Evolutionary conservation across 2,113 vertebrate species (phyloP), one percentile per base, ranked within the genome.

Genomic region (Tragelaphus strepsiceros): DNA sequence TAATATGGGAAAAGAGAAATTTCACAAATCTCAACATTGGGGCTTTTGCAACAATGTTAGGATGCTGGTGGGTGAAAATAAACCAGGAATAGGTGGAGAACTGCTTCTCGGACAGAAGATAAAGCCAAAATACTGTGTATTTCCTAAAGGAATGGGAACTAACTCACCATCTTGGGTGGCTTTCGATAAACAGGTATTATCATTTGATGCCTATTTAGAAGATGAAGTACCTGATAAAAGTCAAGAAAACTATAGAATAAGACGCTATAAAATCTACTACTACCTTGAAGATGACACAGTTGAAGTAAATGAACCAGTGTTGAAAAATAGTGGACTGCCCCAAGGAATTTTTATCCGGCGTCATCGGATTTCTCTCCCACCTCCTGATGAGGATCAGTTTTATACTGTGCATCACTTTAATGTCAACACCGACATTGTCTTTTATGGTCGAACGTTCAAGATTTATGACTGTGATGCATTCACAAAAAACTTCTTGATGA

Each of bases 101-200:
- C 97, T 77, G 0, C 95, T 99, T 43, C 35, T 21, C 1, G 99
- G 99, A 24, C 99, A 99, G 97, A 99, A 98, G 77, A n/a, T 92
- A 6, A 98, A 98, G 96, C 74, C 98, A 21, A 99, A 98, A 51
- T 98, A 97, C 88, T 99, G 98, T 3, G 91, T 97, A 10, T 99
- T 98, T 97, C 99, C 99, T 56, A 98, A 74, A 97, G 99, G 83
- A 93, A 61, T 97, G 0, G 99, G 99, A 94, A 94, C 83, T 22
- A 85, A 84, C 62, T 67, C 92, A 19, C 99, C 99, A 32, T 97
- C 99, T 12, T 99, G 99, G 99, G 89, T 99, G 39, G 99, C 98
- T 95, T 99, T 99, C 98, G 99, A 99, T 98, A 99, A 99, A 97
- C 99, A 99, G 99, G 99, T 99, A 97, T 43, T 43, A 43, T 43